Base-by-base conservation (phyloP, 2,797 vertebrate species). In the Hydrophis major region DNA sequence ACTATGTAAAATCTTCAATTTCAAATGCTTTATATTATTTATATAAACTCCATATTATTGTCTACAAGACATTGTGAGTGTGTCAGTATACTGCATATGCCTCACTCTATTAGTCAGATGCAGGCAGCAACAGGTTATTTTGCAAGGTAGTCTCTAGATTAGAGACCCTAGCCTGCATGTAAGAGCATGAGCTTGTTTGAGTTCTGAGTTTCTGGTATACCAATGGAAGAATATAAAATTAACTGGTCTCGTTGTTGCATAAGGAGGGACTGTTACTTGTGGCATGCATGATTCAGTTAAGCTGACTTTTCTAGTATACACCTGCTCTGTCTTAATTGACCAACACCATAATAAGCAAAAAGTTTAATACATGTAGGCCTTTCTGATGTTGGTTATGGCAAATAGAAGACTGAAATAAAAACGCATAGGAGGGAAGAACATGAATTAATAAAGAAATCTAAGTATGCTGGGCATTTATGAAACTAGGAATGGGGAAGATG, bases 1-100 rank as follows among this genome's bases (percentile, higher is more conserved):
- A 59, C 93, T 92, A 93, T 16, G 0, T 66, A 20, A 93, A 89
- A 93, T 86, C 87, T 88, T 0, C 92, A 90, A 42, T 94, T 96
- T 60, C n/a, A 55, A 91, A 57, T 88, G 91, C 93, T 92, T 90
- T 95, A 63, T 60, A 14, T 50, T 50, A 50, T 50, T 50, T 50
- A 50, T 50, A 50, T 50, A 50, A 50, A 87, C 86, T 56, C 42
- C 55, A 0, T 4, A 0, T 28, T 87, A 74, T 59, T 20, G 56
- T n/a, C 57, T 50, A 27, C 74, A 90, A 22, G 42, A 69, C 53
- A 78, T 93, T 42, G 74, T 78, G 32, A 42, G 32, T 42, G 8
- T 78, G 18, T 78, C 37, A 11, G 14, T 22, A 78, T 42, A 78
- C 37, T 78, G 74, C 37, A 78, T 78, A 42, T 42, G 3, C 37